Evolutionary conservation across 2,797 vertebrate species (phyloP).

Genomic region (Peromyscus attwateri): DNA sequence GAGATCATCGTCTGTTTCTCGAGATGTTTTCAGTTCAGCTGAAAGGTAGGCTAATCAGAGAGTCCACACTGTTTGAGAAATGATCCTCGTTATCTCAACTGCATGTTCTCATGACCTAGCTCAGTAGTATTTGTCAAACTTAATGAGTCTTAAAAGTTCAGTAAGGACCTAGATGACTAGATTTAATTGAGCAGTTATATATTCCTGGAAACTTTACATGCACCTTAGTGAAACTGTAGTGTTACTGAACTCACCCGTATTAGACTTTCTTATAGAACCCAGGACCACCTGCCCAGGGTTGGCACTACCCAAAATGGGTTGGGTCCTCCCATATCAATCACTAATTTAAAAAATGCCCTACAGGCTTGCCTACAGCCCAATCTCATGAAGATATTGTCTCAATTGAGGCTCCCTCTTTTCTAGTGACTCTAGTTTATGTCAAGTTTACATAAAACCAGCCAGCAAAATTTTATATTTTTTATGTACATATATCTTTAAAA

Average conservation of each 20-base stretch:
- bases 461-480: background rate
- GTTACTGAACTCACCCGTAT: conserved; percentile 48
- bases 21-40: conserved; percentile 88
- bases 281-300: background rate
- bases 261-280: background rate
- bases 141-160: conserved; percentile 44
- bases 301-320: background rate
- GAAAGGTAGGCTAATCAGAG: conserved; percentile 88
- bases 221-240: conserved; percentile 28
- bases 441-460: background rate
- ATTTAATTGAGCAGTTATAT: background rate
- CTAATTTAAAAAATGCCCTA: background rate
- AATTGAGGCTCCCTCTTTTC: background rate
- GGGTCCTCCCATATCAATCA: background rate
- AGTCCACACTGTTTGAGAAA: background rate
- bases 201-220: conserved; percentile 27
- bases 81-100: background rate
- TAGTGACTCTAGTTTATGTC: background rate
- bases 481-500: background rate
- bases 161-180: conserved; percentile 18
- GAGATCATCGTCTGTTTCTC: conserved; percentile 92
- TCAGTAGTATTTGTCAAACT: conserved; percentile 17
- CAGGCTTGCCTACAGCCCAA: background rate
- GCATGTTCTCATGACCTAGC: background rate
- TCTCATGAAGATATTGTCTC: background rate